A percentile compares a stretch with the other conserved stretches of the same genome.
Evolutionary conservation across 2,888 invertebrate species (phyloP).

Genomic region (Melolontha melolontha): DNA sequence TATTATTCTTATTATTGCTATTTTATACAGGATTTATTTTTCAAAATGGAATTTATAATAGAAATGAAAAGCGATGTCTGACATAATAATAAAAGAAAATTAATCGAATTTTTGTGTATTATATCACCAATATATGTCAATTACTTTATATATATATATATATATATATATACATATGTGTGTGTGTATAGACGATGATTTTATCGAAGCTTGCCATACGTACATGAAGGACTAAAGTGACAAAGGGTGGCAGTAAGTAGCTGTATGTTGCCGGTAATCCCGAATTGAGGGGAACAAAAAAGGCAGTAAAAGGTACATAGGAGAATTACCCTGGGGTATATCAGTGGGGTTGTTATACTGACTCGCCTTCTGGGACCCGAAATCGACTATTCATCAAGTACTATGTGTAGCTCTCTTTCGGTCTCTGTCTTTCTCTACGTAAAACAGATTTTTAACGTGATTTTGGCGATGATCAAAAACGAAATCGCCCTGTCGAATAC

Average conservation of each 20-base stretch:
- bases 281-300: constrained; percentile 46
- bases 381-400: constrained; percentile 49
- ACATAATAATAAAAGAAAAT: constrained; percentile 1
- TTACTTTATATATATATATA: constrained; percentile 40
- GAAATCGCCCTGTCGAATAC: too few relatives aligned
- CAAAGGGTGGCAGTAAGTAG: constrained; percentile 48
- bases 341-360: constrained; percentile 50
- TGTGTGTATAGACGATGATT: constrained; percentile 28
- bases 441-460: constrained; percentile 42
- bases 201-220: constrained; percentile 38
- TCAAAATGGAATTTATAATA: too few relatives aligned
- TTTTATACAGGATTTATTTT: too few relatives aligned
- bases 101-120: constrained; percentile 20
- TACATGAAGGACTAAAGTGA: constrained; percentile 34
- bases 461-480: constrained; percentile 18
- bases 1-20: too few relatives aligned
- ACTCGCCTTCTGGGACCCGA: constrained; percentile 48
- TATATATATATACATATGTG: constrained; percentile 43
- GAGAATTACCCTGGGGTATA: constrained; percentile 52
- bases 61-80: too few relatives aligned
- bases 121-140: too few relatives aligned
- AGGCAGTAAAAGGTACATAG: constrained; percentile 52
- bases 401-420: background rate
- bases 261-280: constrained; percentile 47
- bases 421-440: constrained; percentile 1